Evolutionary conservation across 2,797 vertebrate species (phyloP).

Genomic region (Phoeniculus purpureus): DNA sequence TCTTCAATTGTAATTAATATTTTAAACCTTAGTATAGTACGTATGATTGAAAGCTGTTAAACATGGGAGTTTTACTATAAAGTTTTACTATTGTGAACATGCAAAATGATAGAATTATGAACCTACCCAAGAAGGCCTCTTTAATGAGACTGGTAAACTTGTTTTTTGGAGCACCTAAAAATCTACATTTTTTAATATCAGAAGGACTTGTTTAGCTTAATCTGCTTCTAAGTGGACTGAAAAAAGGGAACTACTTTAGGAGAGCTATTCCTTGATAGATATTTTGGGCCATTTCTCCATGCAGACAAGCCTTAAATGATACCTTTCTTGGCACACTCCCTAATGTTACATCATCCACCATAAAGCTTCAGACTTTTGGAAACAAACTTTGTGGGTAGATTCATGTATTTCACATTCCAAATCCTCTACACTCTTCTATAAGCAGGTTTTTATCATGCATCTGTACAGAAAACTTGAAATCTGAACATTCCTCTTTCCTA

Average conservation of each 20-base stretch:
- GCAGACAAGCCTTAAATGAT: neutral
- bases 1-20: neutral
- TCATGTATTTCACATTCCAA: neutral
- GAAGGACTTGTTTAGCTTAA: neutral
- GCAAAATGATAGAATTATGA: neutral
- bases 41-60: neutral
- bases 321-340: neutral
- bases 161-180: neutral
- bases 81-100: neutral
- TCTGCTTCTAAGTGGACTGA: neutral
- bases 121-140: neutral
- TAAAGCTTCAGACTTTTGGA: neutral
- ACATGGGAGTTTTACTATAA: neutral
- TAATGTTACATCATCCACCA: neutral
- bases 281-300: neutral
- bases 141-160: neutral
- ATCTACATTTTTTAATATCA: neutral
- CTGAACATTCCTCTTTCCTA: neutral
- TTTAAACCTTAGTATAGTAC: neutral
- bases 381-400: neutral
- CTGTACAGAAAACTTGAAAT: neutral
- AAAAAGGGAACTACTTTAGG: slow-evolving; percentile 3
- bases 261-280: neutral
- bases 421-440: neutral
- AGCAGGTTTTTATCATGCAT: neutral